Evolutionary conservation across 2,888 invertebrate genomes (phyloP), one percentile per base, ranked within the genome.

Genomic region (Drosophila pullipes): DNA sequence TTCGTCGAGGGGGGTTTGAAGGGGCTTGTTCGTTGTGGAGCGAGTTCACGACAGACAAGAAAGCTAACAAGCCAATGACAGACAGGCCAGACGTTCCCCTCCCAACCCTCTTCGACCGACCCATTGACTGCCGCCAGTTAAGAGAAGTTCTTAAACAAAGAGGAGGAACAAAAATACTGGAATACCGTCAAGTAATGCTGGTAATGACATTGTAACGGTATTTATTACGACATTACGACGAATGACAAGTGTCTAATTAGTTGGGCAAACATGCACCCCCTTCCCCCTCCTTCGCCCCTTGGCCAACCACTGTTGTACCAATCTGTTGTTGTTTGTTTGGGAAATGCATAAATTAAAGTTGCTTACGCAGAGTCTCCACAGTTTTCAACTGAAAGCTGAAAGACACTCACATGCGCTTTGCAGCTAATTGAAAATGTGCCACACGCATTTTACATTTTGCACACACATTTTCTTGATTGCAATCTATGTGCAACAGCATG

Each of bases 171-270:
- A 47, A 54, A 72, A 66, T 60, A 71, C 75, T 50, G 74, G 74
- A 89, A 89, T 80, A 73, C 74, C 74, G 74, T 55, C 88, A 78
- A 80, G 91, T 88, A 86, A 83, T 90, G 89, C 75, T 76, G 91
- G 84, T 89, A 87, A 87, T 87, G 91, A 87, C 89, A 91, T 87
- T 87, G 90, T 89, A 90, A 89, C 87, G 87, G 87, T 89, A 90
- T 91, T 87, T 87, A 89, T 91, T 90, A 91, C 87, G 89, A 82
- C 89, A 91, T 89, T 84, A 90, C 81, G 62, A 74, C 76, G 77
- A 78, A 80, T 78, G 90, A 91, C 87, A 91, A 91, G 91, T 87
- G 88, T 84, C 91, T 88, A 88, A 88, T 91, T 88, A 91, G 87
- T 87, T 78, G 71, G 59, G 64, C 61, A 91, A 86, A 91, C 91